Base-by-base conservation (phyloP, 2,797 vertebrate genomes). In the Propithecus perrieri region DNA sequence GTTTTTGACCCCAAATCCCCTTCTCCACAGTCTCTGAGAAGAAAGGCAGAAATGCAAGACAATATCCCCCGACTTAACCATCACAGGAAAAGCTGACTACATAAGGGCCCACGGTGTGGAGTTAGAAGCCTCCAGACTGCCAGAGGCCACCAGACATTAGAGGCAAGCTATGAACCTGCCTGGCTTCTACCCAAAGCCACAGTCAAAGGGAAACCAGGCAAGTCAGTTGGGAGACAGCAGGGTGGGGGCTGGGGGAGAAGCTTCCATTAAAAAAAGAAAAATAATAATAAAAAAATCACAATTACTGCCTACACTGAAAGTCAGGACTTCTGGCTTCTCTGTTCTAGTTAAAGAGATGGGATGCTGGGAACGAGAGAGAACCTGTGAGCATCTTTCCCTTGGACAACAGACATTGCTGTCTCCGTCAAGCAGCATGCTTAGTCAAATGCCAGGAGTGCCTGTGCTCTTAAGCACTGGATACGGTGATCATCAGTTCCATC, bases 291-390 rank as follows among this genome's bases (percentile, higher is more conserved):
- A 53, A 67, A 53, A 53, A 11, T 9, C 13, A 33, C 26, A 35
- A 41, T 22, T 38, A 41, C 28, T 2, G 10, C 1, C 0, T 5
- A 7, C n/a, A 4, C 0, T 53, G 88, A 43, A 83, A 18, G 48
- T 67, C 57, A 26, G 57, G 57, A 59, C 24, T 59, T 26, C 9
- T 26, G 57, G 57, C 57, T 59, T 59, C 67, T 71, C 55, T 57
- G 55, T 57, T 57, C 55, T 7, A 57, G 55, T 57, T 57, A 10
- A 57, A 57, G 33, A 65, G 15, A 7, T 65, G 4, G 63, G 63
- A 18, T n/a, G 15, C 63, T n/a, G 4, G 63, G 63, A n/a, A 65
- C 1, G 7, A n/a, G 63, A n/a, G 33, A 65, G 63, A 65, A n/a
- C 1, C 30, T 18, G 18, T 17, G 63, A 65, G 63, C 33, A n/a